Evolutionary conservation across 2,888 invertebrate species (phyloP), one percentile per base, ranked within the genome.

Genomic region (Sphaerophoria rueppellii): DNA sequence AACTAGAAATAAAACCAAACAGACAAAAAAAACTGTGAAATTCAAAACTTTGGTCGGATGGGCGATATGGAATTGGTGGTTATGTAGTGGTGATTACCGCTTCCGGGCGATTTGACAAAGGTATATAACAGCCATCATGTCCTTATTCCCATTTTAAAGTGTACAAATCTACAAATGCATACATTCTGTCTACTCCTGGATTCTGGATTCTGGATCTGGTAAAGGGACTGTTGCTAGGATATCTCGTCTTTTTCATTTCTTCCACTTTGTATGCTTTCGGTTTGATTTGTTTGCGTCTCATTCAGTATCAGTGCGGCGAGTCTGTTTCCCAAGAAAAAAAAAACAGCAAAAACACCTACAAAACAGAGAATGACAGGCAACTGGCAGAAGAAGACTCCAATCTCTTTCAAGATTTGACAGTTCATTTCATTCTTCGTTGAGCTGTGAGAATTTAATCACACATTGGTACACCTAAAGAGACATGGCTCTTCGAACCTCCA

Each of bases 391-490:
- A 58, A 81, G 76, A 85, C 77, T 77, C 85, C 85, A 85, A 85
- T 81, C 77, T 81, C 81, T 85, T 85, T 85, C 81, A 85, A 85
- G 85, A 85, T 85, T 85, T 85, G 85, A 85, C 85, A 85, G 85
- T 85, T 85, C 85, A 85, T 85, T 85, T 85, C 85, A 85, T 85
- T 85, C 85, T 85, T 77, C 85, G 85, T 76, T 85, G 85, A 85
- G 77, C 85, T 85, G 85, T 85, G 72, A 85, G 76, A 85, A 85
- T 85, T 85, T 85, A 85, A 85, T 85, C 85, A 81, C 85, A 85
- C 81, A 81, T 40, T 54, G 55, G 70, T 76, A 75, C 71, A 85
- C 63, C 65, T 48, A 63, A 65, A 63, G 37, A 61, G 61, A 63
- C 75, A 71, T 58, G 82, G 55, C 40, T 55, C 43, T 58, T 16